Evolutionary conservation across 2,797 vertebrate species (phyloP).

Genomic region (Lepus townsendii): DNA sequence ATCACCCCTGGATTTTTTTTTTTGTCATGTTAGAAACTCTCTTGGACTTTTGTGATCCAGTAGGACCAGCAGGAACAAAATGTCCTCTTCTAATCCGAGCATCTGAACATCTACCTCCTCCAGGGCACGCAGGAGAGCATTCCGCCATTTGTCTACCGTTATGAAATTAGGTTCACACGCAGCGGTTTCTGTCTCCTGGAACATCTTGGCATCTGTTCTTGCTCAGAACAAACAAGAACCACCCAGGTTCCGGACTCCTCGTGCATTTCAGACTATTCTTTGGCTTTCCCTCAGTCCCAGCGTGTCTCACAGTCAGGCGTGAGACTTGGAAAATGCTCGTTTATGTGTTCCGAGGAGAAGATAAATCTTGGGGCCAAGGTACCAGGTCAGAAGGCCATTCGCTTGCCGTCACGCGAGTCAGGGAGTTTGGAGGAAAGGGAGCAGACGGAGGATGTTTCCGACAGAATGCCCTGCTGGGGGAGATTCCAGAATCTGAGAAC

Average conservation of each 20-base stretch:
- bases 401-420: no score
- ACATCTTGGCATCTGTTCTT: constrained; percentile 11
- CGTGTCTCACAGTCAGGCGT: background rate
- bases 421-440: background rate
- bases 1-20: background rate
- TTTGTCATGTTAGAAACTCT: background rate
- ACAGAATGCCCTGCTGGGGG: background rate
- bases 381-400: background rate
- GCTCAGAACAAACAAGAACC: background rate
- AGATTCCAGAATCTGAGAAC: background rate
- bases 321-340: background rate
- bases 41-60: background rate
- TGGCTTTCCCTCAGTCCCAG: background rate
- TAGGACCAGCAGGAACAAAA: background rate
- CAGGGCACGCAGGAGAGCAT: constrained; percentile 3
- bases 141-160: constrained; percentile 28
- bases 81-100: background rate
- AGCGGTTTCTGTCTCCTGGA: background rate
- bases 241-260: background rate
- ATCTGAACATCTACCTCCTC: background rate
- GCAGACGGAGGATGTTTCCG: rapidly evolving
- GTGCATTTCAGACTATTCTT: background rate
- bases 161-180: constrained; percentile 19
- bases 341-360: background rate
- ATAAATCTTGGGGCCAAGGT: background rate